Percentiles rank a stretch among this genome's conserved stretches.
Conservation (phyloP, 2,888 invertebrate species). For the Yponomeuta malinellus region DNA sequence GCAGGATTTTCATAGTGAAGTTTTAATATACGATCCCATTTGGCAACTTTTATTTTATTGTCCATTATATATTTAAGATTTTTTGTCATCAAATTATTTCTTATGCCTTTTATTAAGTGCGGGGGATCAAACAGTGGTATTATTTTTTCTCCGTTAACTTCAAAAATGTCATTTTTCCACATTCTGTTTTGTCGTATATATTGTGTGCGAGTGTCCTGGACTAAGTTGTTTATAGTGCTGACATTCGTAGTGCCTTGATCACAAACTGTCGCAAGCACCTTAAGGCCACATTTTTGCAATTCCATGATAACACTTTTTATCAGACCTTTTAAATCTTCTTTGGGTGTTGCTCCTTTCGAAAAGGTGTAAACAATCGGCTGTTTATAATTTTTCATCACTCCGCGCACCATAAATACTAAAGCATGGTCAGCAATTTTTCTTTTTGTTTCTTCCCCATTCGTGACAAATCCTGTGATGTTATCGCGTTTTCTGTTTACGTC, state of each 20-base stretch:
- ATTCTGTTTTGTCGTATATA: constrained; percentile 16
- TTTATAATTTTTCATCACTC: constrained; percentile 20
- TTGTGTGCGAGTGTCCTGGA: constrained; percentile 23
- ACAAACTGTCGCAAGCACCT: constrained; percentile 27
- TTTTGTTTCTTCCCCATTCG: neutral
- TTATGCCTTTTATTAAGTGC: constrained; percentile 19
- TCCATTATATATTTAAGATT: constrained; percentile 5
- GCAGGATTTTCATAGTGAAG: constrained; percentile 14
- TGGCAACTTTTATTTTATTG: constrained; percentile 14
- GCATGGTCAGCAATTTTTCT: constrained; percentile 21
- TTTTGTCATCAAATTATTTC: constrained; percentile 23
- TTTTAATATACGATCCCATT: constrained; percentile 18
- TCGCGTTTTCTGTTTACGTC: constrained; percentile 15
- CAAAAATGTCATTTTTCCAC: constrained; percentile 5
- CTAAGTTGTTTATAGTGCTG: constrained; percentile 23
- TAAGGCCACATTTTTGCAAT: constrained; percentile 21
- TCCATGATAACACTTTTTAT: constrained; percentile 23
- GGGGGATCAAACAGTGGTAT: constrained; percentile 14
- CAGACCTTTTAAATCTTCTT: neutral
- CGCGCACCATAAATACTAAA: constrained; percentile 20
- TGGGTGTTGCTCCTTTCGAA: constrained; percentile 18
- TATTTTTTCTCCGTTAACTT: constrained; percentile 13
- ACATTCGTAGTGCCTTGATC: constrained; percentile 29
- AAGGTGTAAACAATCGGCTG: constrained; percentile 21
- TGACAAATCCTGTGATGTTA: constrained; percentile 13